Conservation (phyloP, 2,888 invertebrate species). For the Hoplodrina ambigua region DNA sequence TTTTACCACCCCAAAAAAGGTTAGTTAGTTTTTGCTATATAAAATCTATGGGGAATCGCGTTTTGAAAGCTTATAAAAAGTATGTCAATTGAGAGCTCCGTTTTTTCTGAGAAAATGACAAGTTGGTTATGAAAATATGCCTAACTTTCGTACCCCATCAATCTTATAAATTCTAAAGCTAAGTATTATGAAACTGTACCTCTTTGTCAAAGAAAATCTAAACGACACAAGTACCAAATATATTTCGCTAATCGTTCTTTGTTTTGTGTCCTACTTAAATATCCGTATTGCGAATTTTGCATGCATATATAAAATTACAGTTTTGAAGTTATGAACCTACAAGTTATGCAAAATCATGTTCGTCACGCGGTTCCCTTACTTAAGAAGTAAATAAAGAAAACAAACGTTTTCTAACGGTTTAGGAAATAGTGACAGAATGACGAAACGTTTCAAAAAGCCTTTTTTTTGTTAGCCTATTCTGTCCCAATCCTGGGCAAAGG, state of each 20-base stretch:
- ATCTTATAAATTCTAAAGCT: background rate
- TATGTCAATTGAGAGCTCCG: too few relatives aligned
- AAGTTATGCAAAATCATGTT: background rate
- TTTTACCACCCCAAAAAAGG: too few relatives aligned
- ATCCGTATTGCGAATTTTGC: slow-evolving; percentile 12
- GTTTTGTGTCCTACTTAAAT: background rate
- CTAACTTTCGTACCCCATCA: too few relatives aligned
- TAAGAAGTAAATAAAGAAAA: background rate
- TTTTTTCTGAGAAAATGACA: background rate
- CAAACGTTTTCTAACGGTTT: slow-evolving; percentile 8
- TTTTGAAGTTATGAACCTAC: background rate
- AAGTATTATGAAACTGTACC: background rate
- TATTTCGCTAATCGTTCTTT: slow-evolving; percentile 16
- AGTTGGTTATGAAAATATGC: background rate
- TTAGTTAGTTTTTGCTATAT: too few relatives aligned
- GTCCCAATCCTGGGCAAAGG: too few relatives aligned
- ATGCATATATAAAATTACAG: slow-evolving; percentile 28
- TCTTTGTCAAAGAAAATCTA: slow-evolving; percentile 2
- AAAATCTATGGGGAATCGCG: too few relatives aligned
- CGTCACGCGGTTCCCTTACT: background rate
- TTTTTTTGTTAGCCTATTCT: too few relatives aligned
- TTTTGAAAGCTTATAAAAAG: too few relatives aligned
- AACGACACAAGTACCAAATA: background rate
- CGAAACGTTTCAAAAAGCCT: slow-evolving; percentile 19
- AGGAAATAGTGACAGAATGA: background rate